A percentile compares a stretch with the other conserved stretches of the same genome.
Evolutionary conservation across 37 sponge, comb jelly and placozoan genomes (phyloP).

Genomic region (Sycon ciliatum): DNA sequence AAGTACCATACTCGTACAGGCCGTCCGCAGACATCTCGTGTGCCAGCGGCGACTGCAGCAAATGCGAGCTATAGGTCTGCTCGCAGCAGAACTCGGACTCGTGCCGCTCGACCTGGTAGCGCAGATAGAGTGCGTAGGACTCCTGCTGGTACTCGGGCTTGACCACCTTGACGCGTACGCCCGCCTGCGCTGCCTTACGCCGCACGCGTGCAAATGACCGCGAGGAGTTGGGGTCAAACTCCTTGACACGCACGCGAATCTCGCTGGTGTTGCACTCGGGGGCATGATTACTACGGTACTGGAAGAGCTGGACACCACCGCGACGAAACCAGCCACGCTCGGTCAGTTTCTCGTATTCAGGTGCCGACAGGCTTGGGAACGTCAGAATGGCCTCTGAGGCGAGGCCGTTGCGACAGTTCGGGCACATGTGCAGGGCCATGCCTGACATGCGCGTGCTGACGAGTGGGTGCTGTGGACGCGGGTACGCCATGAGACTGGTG

Average conservation of each 20-base stretch:
- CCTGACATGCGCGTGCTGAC: too few relatives aligned
- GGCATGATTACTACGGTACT: constrained; percentile 49
- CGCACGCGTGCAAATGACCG: constrained; percentile 57
- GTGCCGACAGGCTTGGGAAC: constrained; percentile 51
- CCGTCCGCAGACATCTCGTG: constrained; percentile 43
- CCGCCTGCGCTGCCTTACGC: constrained; percentile 43
- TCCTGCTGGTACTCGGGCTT: constrained; percentile 61
- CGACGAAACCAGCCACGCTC: constrained; percentile 81
- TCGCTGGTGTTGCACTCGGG: constrained; percentile 70
- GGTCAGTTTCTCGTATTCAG: constrained; percentile 69
- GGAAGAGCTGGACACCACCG: constrained; percentile 86
- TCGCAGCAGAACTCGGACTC: constrained; percentile 58
- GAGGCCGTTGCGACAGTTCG: constrained; percentile 64
- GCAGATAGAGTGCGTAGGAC: constrained; percentile 67
- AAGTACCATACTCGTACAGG: constrained; percentile 65
- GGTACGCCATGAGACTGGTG: too few relatives aligned
- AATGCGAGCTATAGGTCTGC: constrained; percentile 69
- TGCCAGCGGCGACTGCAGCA: constrained; percentile 54
- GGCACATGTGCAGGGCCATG: constrained; percentile 51
- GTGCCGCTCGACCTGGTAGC: constrained; percentile 61
- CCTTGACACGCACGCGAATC: constrained; percentile 51
- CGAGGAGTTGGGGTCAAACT: constrained; percentile 48
- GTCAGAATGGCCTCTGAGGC: constrained; percentile 65
- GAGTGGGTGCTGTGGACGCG: too few relatives aligned
- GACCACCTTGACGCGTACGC: constrained; percentile 35